Percentiles rank a stretch among this genome's conserved stretches.
Conservation (phyloP, 2,888 invertebrate genomes). For the Drosophila testacea region DNA sequence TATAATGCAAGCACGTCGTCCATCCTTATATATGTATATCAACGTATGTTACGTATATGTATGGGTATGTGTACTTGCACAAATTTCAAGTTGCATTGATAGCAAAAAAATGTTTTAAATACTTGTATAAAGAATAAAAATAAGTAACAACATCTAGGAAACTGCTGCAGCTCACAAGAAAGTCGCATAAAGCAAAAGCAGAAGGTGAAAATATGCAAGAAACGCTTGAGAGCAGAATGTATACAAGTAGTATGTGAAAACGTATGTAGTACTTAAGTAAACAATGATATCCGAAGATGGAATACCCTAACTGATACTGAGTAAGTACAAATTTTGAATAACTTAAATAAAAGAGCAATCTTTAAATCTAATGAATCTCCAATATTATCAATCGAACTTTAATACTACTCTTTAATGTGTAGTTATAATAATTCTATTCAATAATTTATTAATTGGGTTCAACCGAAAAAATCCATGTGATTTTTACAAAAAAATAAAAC, state of each 20-base stretch:
- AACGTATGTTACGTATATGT: not conserved
- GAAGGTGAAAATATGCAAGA: slow-evolving; percentile 42
- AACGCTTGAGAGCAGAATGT: slow-evolving; percentile 4
- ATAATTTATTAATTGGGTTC: no score
- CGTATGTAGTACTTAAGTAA: not conserved
- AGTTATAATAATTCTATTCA: no score
- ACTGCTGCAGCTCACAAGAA: slow-evolving; percentile 15
- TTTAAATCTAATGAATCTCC: no score
- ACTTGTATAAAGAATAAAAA: slow-evolving; percentile 26
- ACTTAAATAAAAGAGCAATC: no score
- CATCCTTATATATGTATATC: slow-evolving; percentile 5
- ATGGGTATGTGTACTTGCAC: slow-evolving; percentile 13
- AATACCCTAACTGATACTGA: slow-evolving; percentile 4
- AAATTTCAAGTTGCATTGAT: slow-evolving; percentile 60
- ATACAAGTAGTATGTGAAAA: not conserved
- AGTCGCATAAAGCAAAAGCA: slow-evolving; percentile 26
- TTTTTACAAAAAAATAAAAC: no score
- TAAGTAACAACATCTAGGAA: slow-evolving; percentile 17
- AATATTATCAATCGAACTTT: no score
- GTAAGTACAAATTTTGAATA: not conserved
- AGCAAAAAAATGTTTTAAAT: slow-evolving; percentile 51
- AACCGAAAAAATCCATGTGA: no score
- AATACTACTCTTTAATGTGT: no score
- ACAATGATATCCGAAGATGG: not conserved
- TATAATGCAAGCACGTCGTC: slow-evolving; percentile 28